Conservation (phyloP, 2,797 vertebrate species). For the Syndactyla subalaris region DNA sequence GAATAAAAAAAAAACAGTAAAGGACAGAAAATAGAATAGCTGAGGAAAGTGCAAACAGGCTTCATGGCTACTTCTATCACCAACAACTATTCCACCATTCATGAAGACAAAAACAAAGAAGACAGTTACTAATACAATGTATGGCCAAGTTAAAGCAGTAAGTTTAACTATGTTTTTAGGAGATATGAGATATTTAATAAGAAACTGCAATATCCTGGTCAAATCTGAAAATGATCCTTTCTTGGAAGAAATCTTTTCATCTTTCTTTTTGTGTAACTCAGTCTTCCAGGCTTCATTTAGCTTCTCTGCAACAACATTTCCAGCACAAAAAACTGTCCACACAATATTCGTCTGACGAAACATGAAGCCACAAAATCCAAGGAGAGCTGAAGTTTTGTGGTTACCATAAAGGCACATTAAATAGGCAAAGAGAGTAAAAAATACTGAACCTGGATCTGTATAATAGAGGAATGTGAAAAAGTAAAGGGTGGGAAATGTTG, state of each 20-base stretch:
- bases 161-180: constrained; percentile 77
- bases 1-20: constrained; percentile 87
- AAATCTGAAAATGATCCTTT: constrained; percentile 78
- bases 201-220: constrained; percentile 78
- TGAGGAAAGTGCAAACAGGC: constrained; percentile 93
- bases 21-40: constrained; percentile 93
- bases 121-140: constrained; percentile 72
- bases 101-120: constrained; percentile 85
- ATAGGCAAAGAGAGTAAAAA: constrained; percentile 95
- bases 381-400: constrained; percentile 90
- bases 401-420: constrained; percentile 95
- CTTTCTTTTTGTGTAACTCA: constrained; percentile 87
- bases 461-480: constrained; percentile 99
- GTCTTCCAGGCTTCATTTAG: constrained; percentile 88
- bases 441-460: constrained; percentile 93
- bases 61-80: constrained; percentile 90
- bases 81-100: constrained; percentile 92
- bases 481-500: constrained; percentile 92
- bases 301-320: constrained; percentile 84
- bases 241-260: constrained; percentile 79
- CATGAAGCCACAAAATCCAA: constrained; percentile 89
- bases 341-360: constrained; percentile 97
- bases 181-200: constrained; percentile 76
- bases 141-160: constrained; percentile 86
- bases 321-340: constrained; percentile 94